Conservation (phyloP, 92 coral and sea anemone genomes). For the Heliopora coerulea region DNA sequence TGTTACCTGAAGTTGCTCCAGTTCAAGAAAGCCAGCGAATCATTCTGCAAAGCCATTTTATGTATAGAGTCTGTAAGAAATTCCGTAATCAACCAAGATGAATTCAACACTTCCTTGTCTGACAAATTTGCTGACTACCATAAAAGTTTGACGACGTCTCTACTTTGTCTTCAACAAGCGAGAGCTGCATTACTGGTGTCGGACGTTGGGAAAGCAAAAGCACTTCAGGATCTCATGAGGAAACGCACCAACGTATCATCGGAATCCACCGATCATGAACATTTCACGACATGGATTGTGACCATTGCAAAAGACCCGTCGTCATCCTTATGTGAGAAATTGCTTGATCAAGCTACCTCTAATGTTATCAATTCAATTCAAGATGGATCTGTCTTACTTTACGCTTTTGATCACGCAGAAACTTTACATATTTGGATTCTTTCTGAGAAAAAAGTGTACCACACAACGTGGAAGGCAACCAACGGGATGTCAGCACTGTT, state of each 20-base stretch:
- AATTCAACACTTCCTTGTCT: constrained; percentile 23
- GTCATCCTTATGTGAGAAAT: too few relatives aligned
- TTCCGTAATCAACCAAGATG: constrained; percentile 6
- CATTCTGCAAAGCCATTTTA: background rate
- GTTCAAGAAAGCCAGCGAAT: too few relatives aligned
- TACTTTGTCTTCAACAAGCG: background rate
- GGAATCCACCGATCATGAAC: too few relatives aligned
- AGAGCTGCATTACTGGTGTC: constrained; percentile 9
- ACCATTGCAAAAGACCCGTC: too few relatives aligned
- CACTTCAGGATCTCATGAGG: constrained; percentile 25
- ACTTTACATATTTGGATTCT: background rate
- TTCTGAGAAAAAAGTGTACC: background rate
- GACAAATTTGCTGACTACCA: background rate
- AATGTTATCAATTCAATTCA: background rate
- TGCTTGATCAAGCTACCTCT: background rate
- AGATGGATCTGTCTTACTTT: background rate
- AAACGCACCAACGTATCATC: too few relatives aligned
- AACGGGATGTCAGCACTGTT: too few relatives aligned
- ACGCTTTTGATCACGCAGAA: background rate
- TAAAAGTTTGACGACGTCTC: background rate
- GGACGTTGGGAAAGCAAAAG: constrained; percentile 27
- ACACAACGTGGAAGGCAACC: background rate
- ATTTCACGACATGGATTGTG: too few relatives aligned
- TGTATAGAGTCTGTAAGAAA: background rate
- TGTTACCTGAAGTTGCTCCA: too few relatives aligned